A percentile compares a stretch with the other conserved stretches of the same genome.
Evolutionary conservation across 1,140 invertebrate genomes (phyloP).

Genomic region (Formica exsecta): DNA sequence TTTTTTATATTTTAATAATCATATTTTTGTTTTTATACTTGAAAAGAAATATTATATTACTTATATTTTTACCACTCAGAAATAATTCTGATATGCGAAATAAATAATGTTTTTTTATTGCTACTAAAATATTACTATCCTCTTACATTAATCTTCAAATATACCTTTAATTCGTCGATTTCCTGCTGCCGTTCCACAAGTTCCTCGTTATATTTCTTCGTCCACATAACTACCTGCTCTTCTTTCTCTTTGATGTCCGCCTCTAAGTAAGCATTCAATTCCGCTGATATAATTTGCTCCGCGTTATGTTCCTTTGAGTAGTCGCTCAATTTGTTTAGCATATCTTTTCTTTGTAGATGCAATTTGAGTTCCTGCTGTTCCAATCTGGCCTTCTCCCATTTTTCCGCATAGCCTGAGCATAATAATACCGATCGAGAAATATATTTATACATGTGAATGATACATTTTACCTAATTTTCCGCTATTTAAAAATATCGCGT

Average conservation of each 20-base stretch:
- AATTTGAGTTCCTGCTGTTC: conserved; percentile 71
- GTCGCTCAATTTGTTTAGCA: conserved; percentile 65
- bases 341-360: conserved; percentile 61
- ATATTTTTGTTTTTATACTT: conserved; percentile 20
- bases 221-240: conserved; percentile 75
- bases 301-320: conserved; percentile 54
- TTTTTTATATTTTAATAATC: not conserved
- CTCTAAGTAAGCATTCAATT: conserved; percentile 68
- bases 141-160: not conserved
- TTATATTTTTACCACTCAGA: not conserved
- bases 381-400: conserved; percentile 76
- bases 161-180: conserved; percentile 77
- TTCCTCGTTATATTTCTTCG: conserved; percentile 74
- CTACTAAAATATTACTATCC: not conserved
- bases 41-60: not conserved
- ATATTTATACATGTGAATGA: not conserved
- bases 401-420: conserved; percentile 64
- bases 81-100: no score
- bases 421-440: not conserved
- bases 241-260: conserved; percentile 71
- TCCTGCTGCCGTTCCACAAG: conserved; percentile 73
- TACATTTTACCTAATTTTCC: conserved; percentile 63
- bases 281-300: conserved; percentile 72
- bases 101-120: not conserved
- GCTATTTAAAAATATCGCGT: conserved; percentile 56